phyloP scores from a whole-genome alignment of 2,113 vertebrate species.

The Trematocara zebra region DNA sequence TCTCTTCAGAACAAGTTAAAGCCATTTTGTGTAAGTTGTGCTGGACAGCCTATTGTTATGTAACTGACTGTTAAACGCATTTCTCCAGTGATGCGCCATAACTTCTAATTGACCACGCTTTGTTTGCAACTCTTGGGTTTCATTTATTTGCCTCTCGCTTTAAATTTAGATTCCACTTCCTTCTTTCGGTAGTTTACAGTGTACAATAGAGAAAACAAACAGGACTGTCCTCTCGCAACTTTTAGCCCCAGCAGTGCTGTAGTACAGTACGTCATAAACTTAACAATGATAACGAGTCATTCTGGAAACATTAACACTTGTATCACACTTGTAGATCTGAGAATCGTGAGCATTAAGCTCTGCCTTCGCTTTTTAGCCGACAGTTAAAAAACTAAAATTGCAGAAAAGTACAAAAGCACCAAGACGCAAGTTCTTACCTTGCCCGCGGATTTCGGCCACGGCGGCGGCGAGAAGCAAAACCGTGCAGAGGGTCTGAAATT shows the following conservation, averaged over 20 bases:
- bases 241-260: not conserved
- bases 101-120: not conserved
- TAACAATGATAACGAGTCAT: not conserved
- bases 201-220: not conserved
- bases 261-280: not conserved
- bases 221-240: not conserved
- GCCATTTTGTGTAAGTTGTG: not conserved
- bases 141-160: not conserved
- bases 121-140: not conserved
- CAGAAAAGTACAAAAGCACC: conserved; percentile 13
- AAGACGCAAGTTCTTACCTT: conserved; percentile 67
- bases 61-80: conserved; percentile 5
- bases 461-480: conserved; percentile 43
- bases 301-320: not conserved
- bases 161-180: not conserved
- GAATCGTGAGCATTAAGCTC: not conserved
- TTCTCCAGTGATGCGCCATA: not conserved
- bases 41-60: not conserved
- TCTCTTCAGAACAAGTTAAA: not conserved
- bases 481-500: conserved; percentile 37
- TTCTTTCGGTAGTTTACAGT: not conserved
- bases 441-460: conserved; percentile 28
- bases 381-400: conserved; percentile 24
- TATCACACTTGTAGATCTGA: conserved; percentile 45
- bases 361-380: not conserved